Conservation (phyloP, 1,140 invertebrate genomes). For the Polypedilum vanderplanki region DNA sequence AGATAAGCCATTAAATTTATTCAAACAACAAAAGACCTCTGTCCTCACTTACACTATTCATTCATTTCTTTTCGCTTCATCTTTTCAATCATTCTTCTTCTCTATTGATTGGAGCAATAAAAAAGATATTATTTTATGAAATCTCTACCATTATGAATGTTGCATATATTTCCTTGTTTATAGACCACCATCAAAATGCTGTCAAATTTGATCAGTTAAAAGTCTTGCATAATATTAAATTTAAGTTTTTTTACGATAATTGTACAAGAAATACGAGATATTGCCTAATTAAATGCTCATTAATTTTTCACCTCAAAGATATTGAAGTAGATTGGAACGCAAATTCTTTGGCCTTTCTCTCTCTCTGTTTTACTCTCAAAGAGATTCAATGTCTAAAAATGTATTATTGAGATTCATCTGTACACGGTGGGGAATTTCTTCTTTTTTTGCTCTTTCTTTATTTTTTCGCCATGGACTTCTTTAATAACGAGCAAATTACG, state of each 20-base stretch:
- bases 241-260: neutral
- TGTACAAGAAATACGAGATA: neutral
- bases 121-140: neutral
- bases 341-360: neutral
- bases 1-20: no score
- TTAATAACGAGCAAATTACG: constrained; percentile 18
- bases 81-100: no score
- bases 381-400: neutral
- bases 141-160: no score
- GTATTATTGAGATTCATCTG: neutral
- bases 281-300: neutral
- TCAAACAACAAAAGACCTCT: neutral
- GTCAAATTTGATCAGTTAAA: neutral
- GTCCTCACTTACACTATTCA: neutral
- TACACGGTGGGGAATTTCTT: constrained; percentile 16
- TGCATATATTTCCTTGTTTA: no score
- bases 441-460: neutral
- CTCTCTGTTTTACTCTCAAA: no score
- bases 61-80: neutral
- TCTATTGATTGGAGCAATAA: neutral
- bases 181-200: no score
- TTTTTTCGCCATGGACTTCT: neutral
- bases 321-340: neutral
- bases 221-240: constrained; percentile 13
- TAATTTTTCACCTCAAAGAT: neutral